Base-by-base conservation (phyloP, 2,888 invertebrate genomes). In the Aphidoletes aphidimyza region DNA sequence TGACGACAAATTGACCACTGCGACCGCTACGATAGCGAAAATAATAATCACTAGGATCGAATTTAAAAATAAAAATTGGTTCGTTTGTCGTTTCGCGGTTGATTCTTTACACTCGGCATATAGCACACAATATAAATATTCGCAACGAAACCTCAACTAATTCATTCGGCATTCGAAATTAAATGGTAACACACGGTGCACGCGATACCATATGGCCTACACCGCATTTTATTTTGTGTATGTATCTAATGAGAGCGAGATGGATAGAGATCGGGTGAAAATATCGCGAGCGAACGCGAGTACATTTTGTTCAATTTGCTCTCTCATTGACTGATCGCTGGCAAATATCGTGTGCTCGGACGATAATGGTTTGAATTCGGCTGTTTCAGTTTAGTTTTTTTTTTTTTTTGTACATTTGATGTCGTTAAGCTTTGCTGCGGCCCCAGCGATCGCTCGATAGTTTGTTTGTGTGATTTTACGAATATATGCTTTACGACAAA, bases 61-160 rank as follows among this genome's bases (percentile, higher is more conserved):
- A 54, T 54, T 54, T 54, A 69, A 69, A 69, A 69, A 69, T 69
- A 69, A 69, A 69, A 69, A 54, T 26, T 69, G 54, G 22, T 54
- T 54, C 54, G 54, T 17, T 54, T 54, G n/a, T 54, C 54, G 54
- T 54, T 54, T 54, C 54, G 54, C n/a, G n/a, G n/a, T 69, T 69
- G 30, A 30, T 30, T 69, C 17, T 69, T 69, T 14, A 42, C 42
- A 14, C 14, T 69, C 69, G 54, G 22, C 6, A 19, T 11, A 54
- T 22, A 54, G 54, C n/a, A 34, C 30, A 54, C 54, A 54, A 54
- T 54, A 54, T 26, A 69, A 69, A 34, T 69, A 69, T 69, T 69
- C 30, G 69, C 30, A 69, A 69, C 69, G 69, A 69, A 54, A 54
- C 22, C n/a, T n/a, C 54, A 54, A 54, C 54, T 54, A 54, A 54